These are phyloP conservation scores for Hyla sarda DNA, from an alignment of 2,113 vertebrate genomes.

Conservation along the genomic window DNA sequence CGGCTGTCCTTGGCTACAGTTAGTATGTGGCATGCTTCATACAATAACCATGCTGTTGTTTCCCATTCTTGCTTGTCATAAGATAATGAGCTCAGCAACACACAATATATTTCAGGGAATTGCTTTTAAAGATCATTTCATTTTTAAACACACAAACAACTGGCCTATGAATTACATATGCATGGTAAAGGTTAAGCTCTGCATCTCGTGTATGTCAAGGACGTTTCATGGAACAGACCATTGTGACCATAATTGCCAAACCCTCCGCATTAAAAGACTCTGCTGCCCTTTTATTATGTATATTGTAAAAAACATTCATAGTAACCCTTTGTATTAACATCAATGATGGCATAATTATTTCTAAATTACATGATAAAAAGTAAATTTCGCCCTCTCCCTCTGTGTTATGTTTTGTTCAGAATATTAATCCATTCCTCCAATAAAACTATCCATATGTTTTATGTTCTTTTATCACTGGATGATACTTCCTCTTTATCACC, in stretches of 20 bases:
- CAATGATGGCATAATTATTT: neutral
- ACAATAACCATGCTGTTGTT: slow-evolving; percentile 34
- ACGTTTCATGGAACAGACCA: neutral
- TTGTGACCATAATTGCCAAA: neutral
- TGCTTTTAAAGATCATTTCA: slow-evolving; percentile 13
- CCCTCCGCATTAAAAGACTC: neutral
- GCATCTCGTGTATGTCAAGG: neutral
- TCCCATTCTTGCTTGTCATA: slow-evolving; percentile 43
- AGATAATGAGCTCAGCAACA: slow-evolving; percentile 32
- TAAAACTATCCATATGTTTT: neutral
- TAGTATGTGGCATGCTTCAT: neutral
- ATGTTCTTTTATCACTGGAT: neutral
- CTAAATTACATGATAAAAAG: neutral
- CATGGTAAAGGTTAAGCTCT: slow-evolving; percentile 23
- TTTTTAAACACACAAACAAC: slow-evolving; percentile 22
- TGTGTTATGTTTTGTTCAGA: too few relatives aligned
- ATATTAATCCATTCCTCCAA: neutral
- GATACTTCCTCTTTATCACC: neutral
- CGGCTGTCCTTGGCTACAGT: neutral
- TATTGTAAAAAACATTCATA: neutral
- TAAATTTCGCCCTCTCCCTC: neutral
- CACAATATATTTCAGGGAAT: slow-evolving; percentile 22
- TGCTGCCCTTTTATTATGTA: neutral
- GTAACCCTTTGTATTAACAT: neutral
- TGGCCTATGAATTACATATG: slow-evolving; percentile 24